These are phyloP conservation scores for Pandemis cinnamomeana DNA, from an alignment of 2,888 invertebrate species.

Conservation along the genomic window DNA sequence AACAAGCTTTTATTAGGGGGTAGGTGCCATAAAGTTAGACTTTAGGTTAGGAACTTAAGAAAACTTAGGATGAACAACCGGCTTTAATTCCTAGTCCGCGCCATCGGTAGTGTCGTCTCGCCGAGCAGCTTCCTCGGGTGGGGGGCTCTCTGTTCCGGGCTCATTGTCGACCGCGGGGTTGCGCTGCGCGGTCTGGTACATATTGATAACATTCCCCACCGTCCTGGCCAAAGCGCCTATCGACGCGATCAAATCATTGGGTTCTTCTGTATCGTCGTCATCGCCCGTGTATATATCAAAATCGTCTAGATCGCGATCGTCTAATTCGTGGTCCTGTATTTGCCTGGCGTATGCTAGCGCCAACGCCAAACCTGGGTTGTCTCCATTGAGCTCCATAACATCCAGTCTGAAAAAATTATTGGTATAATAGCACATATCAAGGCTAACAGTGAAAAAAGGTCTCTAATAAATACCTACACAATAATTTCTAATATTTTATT, in stretches of 20 bases:
- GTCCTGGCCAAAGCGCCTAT: constrained; percentile 29
- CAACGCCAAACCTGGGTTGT: constrained; percentile 12
- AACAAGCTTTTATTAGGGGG: too few relatives aligned
- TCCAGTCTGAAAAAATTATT: neutral
- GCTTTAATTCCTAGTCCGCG: neutral
- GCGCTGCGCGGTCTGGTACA: constrained; percentile 15
- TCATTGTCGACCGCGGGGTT: neutral
- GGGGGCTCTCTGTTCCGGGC: neutral
- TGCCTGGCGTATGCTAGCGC: constrained; percentile 13
- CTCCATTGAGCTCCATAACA: constrained; percentile 1
- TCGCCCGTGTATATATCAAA: constrained; percentile 4
- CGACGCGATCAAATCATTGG: constrained; percentile 12
- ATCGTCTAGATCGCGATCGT: neutral
- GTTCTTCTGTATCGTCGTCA: neutral
- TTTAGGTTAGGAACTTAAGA: neutral
- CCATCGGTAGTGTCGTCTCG: neutral
- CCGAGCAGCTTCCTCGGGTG: neutral
- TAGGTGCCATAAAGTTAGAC: neutral
- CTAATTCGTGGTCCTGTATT: constrained; percentile 1
- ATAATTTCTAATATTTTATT: too few relatives aligned
- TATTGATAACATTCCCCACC: constrained; percentile 18
- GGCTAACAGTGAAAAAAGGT: too few relatives aligned
- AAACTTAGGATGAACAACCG: neutral
- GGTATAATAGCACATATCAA: neutral
- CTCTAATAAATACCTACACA: too few relatives aligned